Evolutionary conservation across 2,113 vertebrate species (phyloP), one percentile per base, ranked within the genome.

Genomic region (Myrmophylax atrothorax): DNA sequence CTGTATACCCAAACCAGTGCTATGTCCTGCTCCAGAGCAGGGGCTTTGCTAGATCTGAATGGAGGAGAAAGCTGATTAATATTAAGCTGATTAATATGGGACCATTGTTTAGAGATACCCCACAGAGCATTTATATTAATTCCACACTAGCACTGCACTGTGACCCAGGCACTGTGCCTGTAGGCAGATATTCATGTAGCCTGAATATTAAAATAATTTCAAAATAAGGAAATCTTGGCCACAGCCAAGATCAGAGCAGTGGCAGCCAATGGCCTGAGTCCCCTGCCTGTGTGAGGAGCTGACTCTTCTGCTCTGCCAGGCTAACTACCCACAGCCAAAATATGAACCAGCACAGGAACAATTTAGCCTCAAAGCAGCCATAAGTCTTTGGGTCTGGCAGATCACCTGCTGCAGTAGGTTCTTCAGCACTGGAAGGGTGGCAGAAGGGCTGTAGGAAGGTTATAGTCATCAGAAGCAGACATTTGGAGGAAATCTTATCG

Each of bases 51-150:
- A 58, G 37, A 72, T 35, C 64, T 24, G 52, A 91, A 85, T 2
- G 1, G 60, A 63, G 64, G 55, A 94, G 66, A 89, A 92, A 94
- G 94, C 94, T 93, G 89, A 96, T 96, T 92, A 96, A 81, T 87
- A 90, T 84, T 84, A 90, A 94, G 64, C 83, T 96, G 92, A 89
- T 94, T 94, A 94, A 94, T 81, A 88, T 40, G 67, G 42, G 70
- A n/a, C 63, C 67, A 42, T 77, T 93, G 88, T 94, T 97, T 88
- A 86, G 85, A 90, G 67, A 83, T 70, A 85, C 52, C 85, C 55
- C 56, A 67, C 1, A 4, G 55, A 90, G 84, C 26, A 69, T 69
- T 85, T 89, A 73, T 80, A 93, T 95, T 81, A 93, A 91, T 90
- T 89, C 87, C 56, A 86, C 64, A 52, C 87, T n/a, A 90, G 80